Percentiles rank a stretch among this genome's conserved stretches.
Conservation (phyloP, 2,888 invertebrate genomes). For the Melanotus villosus region DNA sequence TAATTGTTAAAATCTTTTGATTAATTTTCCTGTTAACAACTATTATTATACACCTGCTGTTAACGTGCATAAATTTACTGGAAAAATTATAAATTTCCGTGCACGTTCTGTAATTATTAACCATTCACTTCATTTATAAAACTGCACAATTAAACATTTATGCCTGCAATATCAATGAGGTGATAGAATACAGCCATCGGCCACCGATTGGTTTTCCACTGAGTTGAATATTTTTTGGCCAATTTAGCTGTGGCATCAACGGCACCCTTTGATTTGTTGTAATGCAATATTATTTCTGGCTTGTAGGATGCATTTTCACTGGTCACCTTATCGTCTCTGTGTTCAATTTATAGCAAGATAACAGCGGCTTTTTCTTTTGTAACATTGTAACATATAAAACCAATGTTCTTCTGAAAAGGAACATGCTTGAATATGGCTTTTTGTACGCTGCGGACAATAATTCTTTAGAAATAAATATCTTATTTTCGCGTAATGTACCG, state of each 20-base stretch:
- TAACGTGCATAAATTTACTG: too few species aligned
- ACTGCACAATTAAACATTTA: too few species aligned
- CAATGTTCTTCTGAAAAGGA: constrained; percentile 23
- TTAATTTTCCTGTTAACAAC: neutral
- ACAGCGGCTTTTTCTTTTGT: neutral
- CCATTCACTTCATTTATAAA: too few species aligned
- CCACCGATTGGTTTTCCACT: too few species aligned
- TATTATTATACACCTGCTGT: too few species aligned
- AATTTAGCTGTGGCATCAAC: neutral
- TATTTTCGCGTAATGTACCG: too few species aligned
- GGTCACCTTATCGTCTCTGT: constrained; percentile 19
- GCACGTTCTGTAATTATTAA: too few species aligned
- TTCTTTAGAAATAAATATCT: constrained; percentile 20
- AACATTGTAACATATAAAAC: too few species aligned
- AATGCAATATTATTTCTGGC: constrained; percentile 4
- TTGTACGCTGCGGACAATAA: constrained; percentile 16
- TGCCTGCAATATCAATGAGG: neutral
- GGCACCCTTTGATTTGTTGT: neutral
- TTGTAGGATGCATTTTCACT: constrained; percentile 4
- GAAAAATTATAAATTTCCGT: too few species aligned
- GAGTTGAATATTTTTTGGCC: too few species aligned
- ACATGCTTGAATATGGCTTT: constrained; percentile 25
- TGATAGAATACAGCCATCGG: neutral
- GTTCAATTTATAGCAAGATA: constrained; percentile 27
- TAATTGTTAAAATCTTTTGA: neutral